Evolutionary conservation across 2,113 vertebrate species (phyloP).

Genomic region (Lamprologus lemairii): DNA sequence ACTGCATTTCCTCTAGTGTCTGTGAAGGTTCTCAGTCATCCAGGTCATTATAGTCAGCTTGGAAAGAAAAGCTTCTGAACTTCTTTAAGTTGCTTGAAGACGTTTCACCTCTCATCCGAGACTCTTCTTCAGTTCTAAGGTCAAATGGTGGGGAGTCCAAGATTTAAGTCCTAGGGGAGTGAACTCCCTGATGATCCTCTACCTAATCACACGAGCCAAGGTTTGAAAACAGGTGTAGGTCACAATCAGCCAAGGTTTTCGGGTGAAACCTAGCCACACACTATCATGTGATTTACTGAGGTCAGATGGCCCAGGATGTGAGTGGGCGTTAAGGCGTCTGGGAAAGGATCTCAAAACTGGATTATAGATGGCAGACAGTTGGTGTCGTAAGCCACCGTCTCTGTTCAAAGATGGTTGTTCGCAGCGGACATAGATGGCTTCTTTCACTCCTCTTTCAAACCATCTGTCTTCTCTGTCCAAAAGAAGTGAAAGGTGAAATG

Average conservation of each 20-base stretch:
- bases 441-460: not conserved
- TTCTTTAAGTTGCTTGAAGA: not conserved
- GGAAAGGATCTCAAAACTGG: not conserved
- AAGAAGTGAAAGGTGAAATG: not conserved
- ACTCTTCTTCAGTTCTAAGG: not conserved
- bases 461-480: not conserved
- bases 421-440: not conserved
- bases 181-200: not conserved
- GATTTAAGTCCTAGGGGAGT: not conserved
- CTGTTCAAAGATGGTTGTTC: not conserved
- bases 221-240: not conserved
- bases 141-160: not conserved
- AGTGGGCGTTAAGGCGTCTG: not conserved
- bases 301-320: not conserved
- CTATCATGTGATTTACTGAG: not conserved
- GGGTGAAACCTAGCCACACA: rapidly evolving
- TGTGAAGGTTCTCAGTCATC: not conserved
- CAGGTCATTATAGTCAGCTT: not conserved
- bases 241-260: not conserved
- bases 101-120: rapidly evolving
- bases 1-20: not conserved
- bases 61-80: not conserved
- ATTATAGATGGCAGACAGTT: not conserved
- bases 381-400: not conserved
- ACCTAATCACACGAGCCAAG: not conserved